phyloP scores from a whole-genome alignment of 2,113 vertebrate species.

The Gallinago jamesoni region DNA sequence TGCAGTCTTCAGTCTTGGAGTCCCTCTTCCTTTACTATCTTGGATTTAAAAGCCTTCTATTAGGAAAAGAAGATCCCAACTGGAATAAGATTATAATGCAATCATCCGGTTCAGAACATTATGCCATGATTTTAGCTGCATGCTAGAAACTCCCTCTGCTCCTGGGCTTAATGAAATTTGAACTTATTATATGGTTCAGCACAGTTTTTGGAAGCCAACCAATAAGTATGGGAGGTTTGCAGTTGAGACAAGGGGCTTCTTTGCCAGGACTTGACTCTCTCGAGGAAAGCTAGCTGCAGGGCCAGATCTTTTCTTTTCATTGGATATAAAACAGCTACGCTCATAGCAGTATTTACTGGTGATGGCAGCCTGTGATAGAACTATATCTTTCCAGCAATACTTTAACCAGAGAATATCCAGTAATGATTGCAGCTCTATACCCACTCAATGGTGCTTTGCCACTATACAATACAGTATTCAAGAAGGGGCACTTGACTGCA shows the following conservation, averaged over 20 bases:
- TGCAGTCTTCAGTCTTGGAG: background rate
- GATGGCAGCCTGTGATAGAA: slow-evolving; percentile 40
- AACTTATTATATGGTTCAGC: slow-evolving; percentile 55
- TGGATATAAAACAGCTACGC: slow-evolving; percentile 9
- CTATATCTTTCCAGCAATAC: slow-evolving; percentile 41
- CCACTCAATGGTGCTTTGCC: slow-evolving; percentile 1
- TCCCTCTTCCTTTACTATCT: background rate
- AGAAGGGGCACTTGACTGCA: slow-evolving; percentile 42
- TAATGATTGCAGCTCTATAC: slow-evolving; percentile 6
- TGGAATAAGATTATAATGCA: slow-evolving; percentile 50
- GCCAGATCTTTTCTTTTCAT: slow-evolving; percentile 21
- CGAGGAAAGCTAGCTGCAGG: background rate
- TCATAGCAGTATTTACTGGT: slow-evolving; percentile 16
- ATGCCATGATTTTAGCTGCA: slow-evolving; percentile 24
- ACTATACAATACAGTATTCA: slow-evolving; percentile 40
- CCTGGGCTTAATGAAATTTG: slow-evolving; percentile 43
- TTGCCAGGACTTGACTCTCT: slow-evolving; percentile 49
- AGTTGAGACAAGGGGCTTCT: background rate
- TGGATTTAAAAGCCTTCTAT: slow-evolving; percentile 1
- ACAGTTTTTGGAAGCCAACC: slow-evolving; percentile 53
- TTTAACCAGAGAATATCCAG: slow-evolving; percentile 15
- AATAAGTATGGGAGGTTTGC: slow-evolving; percentile 40
- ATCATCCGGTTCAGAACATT: slow-evolving; percentile 38
- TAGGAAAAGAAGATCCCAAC: slow-evolving; percentile 40
- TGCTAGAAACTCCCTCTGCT: slow-evolving; percentile 37